Evolutionary conservation across 2,888 invertebrate species (phyloP).

Genomic region (Apocheima hispidaria): DNA sequence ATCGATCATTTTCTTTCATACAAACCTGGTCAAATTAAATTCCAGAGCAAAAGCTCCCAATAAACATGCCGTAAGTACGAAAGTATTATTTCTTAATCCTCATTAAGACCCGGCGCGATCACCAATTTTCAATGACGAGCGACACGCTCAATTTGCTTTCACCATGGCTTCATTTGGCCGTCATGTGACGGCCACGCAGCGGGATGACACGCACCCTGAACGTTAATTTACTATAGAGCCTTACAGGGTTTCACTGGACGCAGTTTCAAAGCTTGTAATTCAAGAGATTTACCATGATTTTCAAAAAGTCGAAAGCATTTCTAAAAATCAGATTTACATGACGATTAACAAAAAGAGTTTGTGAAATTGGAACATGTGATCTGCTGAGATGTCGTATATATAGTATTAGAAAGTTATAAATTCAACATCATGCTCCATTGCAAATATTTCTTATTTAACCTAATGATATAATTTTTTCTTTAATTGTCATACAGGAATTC

Average conservation of each 20-base stretch:
- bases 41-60: background rate
- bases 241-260: slow-evolving; percentile 34
- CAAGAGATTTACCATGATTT: background rate
- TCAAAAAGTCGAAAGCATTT: background rate
- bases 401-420: too few species aligned
- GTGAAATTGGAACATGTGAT: too few species aligned
- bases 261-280: background rate
- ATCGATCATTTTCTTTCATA: too few species aligned
- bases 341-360: too few species aligned
- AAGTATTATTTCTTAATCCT: background rate
- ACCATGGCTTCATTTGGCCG: slow-evolving; percentile 37
- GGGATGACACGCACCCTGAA: slow-evolving; percentile 23
- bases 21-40: background rate
- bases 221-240: slow-evolving; percentile 27
- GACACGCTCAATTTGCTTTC: slow-evolving; percentile 31
- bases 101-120: slow-evolving; percentile 5
- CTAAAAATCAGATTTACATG: too few species aligned
- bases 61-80: background rate
- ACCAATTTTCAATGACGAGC: too few species aligned
- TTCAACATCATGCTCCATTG: background rate
- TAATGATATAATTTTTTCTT: too few species aligned
- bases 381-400: too few species aligned
- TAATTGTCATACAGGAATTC: background rate
- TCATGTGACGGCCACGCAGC: slow-evolving; percentile 36
- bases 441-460: background rate